Percentiles rank a stretch among this genome's conserved stretches.
Conservation (phyloP, 2,888 invertebrate genomes). For the Drosophila subsilvestris region DNA sequence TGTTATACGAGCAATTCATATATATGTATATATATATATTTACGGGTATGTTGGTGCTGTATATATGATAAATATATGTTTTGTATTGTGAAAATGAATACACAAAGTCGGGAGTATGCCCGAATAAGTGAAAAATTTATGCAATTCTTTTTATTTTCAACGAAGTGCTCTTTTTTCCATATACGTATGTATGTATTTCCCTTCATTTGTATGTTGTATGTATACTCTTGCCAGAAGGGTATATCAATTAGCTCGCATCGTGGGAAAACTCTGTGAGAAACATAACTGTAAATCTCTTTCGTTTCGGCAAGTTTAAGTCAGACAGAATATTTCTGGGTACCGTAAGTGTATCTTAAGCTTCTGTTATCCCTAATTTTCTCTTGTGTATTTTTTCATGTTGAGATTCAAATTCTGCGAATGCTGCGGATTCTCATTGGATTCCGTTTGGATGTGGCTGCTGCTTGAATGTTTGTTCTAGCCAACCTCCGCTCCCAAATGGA, state of each 20-base stretch:
- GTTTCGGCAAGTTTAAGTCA: too few species aligned
- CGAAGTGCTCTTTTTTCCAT: background rate
- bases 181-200: background rate
- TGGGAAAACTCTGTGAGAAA: too few species aligned
- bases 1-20: conserved; percentile 36
- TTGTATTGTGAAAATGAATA: conserved; percentile 55
- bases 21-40: conserved; percentile 13
- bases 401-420: conserved; percentile 26
- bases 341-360: background rate
- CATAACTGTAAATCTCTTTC: too few species aligned
- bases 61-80: conserved; percentile 27
- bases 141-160: conserved; percentile 46
- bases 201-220: conserved; percentile 11
- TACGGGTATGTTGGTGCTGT: conserved; percentile 1
- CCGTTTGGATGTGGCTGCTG: background rate
- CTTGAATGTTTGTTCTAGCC: conserved; percentile 22
- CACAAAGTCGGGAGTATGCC: conserved; percentile 59
- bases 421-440: conserved; percentile 12
- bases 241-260: background rate
- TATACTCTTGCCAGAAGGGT: conserved; percentile 29
- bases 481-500: background rate
- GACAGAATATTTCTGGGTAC: background rate
- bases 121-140: conserved; percentile 73
- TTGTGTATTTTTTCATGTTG: conserved; percentile 2
- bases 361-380: background rate